A percentile compares a stretch with the other conserved stretches of the same genome.
Evolutionary conservation across 2,113 vertebrate genomes (phyloP).

Genomic region (Xenopus laevis): DNA sequence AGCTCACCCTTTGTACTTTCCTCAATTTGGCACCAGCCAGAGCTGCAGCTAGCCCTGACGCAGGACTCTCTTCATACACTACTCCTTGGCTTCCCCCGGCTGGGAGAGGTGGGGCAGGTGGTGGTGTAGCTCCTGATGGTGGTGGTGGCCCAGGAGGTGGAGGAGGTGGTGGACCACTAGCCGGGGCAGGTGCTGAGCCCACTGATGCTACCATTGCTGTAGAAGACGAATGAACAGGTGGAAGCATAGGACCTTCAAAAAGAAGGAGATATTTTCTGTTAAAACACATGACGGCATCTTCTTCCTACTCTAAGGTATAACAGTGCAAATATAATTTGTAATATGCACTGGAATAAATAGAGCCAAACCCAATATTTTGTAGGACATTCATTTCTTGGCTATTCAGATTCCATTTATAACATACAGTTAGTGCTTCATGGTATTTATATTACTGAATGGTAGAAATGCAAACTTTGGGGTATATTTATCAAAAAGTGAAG

Average conservation of each 20-base stretch:
- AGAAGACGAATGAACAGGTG: constrained; percentile 77
- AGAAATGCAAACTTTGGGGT: no score
- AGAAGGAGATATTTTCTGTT: constrained; percentile 45
- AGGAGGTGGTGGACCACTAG: constrained; percentile 82
- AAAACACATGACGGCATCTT: not conserved
- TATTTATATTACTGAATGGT: no score
- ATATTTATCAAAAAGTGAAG: no score
- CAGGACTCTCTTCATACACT: constrained; percentile 72
- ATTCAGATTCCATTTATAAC: no score
- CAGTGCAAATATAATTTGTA: no score
- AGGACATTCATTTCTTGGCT: no score
- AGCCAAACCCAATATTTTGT: no score
- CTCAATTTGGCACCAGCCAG: constrained; percentile 96
- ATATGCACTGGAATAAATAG: no score
- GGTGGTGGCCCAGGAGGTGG: constrained; percentile 86
- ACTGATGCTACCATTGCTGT: constrained; percentile 62
- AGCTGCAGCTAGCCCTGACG: constrained; percentile 88
- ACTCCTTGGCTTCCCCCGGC: constrained; percentile 66
- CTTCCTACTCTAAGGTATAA: no score
- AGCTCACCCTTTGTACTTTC: constrained; percentile 87
- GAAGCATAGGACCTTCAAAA: constrained; percentile 78
- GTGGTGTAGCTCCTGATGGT: constrained; percentile 71
- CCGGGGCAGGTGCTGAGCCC: constrained; percentile 60
- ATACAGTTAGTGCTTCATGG: no score
- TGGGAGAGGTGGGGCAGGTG: constrained; percentile 82